Percentiles rank a stretch among this genome's conserved stretches.
Evolutionary conservation across 2,113 vertebrate species (phyloP).

Genomic region (Acrocephalus kingi): DNA sequence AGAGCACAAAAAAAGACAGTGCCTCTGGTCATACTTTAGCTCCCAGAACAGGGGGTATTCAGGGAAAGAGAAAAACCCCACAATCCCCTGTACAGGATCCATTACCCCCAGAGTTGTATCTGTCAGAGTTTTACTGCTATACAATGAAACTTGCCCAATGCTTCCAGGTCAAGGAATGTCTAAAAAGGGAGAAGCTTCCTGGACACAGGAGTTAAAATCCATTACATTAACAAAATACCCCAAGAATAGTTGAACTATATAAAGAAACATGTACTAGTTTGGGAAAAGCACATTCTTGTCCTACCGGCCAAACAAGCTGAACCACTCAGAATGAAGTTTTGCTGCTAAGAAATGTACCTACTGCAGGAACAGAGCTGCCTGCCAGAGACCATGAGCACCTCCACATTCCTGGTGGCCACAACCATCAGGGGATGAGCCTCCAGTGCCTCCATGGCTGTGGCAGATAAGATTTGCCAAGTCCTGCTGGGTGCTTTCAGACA

Average conservation of each 20-base stretch:
- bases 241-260: neutral
- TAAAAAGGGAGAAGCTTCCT: neutral
- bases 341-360: neutral
- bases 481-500: neutral
- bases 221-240: neutral
- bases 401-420: neutral
- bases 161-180: neutral
- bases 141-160: neutral
- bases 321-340: neutral
- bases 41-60: neutral
- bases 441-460: neutral
- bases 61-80: neutral
- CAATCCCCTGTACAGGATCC: accelerated
- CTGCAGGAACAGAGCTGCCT: neutral
- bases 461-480: neutral
- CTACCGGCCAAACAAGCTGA: slow-evolving; percentile 15
- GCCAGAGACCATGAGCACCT: neutral
- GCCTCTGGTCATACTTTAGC: neutral
- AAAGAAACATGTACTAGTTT: neutral
- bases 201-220: neutral
- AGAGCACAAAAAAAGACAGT: neutral
- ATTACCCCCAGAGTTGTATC: neutral
- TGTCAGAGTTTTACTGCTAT: neutral
- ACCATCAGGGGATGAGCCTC: neutral
- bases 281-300: slow-evolving; percentile 7